Evolutionary conservation across 2,113 vertebrate genomes (phyloP).

Genomic region (Riparia riparia): DNA sequence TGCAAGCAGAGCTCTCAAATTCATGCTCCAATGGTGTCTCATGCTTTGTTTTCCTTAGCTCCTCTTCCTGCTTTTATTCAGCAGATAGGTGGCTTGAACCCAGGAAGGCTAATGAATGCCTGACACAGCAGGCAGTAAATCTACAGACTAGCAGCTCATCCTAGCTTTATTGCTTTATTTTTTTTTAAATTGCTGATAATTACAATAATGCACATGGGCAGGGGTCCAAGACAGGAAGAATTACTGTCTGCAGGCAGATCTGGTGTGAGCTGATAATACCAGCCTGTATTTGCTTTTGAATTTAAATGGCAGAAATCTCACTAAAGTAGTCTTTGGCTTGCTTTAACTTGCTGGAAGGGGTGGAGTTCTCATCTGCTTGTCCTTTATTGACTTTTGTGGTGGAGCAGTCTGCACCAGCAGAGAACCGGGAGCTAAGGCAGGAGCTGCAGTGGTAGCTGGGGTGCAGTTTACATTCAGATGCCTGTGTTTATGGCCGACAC

Average conservation of each 20-base stretch:
- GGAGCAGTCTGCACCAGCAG: background rate
- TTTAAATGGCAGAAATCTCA: constrained; percentile 65
- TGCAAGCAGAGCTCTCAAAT: background rate
- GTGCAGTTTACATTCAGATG: background rate
- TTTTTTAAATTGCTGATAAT: constrained; percentile 78
- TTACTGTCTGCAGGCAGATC: constrained; percentile 78
- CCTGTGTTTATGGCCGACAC: background rate
- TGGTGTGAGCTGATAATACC: constrained; percentile 76
- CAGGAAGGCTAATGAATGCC: constrained; percentile 67
- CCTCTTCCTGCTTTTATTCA: constrained; percentile 58
- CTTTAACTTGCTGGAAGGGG: constrained; percentile 64
- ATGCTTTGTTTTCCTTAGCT: constrained; percentile 23
- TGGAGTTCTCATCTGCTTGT: constrained; percentile 4
- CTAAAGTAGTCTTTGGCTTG: constrained; percentile 55
- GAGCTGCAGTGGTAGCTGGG: background rate
- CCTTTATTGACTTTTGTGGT: constrained; percentile 4
- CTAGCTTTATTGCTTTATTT: constrained; percentile 74
- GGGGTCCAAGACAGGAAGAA: constrained; percentile 78
- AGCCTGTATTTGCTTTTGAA: constrained; percentile 66
- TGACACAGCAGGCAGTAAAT: constrained; percentile 63
- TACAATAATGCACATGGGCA: constrained; percentile 78
- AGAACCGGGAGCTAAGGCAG: background rate
- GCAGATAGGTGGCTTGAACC: constrained; percentile 53
- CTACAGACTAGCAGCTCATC: constrained; percentile 59
- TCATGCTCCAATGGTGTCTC: background rate